These are phyloP conservation scores for Morus bassanus DNA, from an alignment of 2,797 vertebrate species.

Conservation along the genomic window DNA sequence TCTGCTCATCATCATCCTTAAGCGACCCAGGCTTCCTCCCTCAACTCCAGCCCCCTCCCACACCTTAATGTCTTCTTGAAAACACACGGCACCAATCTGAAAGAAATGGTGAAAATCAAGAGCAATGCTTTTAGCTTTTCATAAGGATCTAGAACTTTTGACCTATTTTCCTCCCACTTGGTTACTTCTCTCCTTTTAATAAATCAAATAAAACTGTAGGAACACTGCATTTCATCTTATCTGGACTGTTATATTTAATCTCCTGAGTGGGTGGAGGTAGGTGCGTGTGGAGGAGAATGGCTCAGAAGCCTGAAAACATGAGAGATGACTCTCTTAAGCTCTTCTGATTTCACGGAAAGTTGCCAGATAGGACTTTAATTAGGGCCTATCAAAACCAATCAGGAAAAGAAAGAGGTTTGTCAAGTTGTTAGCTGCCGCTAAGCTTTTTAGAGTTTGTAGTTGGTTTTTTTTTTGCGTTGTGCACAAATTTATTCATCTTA, in stretches of 20 bases:
- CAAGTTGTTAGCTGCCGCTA: neutral
- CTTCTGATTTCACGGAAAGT: constrained; percentile 32
- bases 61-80: neutral
- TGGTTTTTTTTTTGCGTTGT: neutral
- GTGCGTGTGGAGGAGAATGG: neutral
- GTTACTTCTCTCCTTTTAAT: constrained; percentile 54
- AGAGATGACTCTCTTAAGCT: constrained; percentile 56
- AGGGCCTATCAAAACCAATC: constrained; percentile 51
- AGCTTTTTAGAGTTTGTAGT: neutral
- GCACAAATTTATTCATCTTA: constrained; percentile 55
- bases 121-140: neutral
- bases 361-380: constrained; percentile 56
- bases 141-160: neutral
- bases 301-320: constrained; percentile 42
- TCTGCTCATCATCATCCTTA: neutral
- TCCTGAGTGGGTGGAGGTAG: constrained; percentile 12
- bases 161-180: constrained; percentile 9
- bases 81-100: neutral
- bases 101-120: neutral
- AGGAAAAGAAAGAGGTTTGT: constrained; percentile 33
- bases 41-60: neutral
- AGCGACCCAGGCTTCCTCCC: neutral
- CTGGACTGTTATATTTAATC: constrained; percentile 38
- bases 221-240: constrained; percentile 56
- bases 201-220: constrained; percentile 56